These are phyloP conservation scores for Ophion ventricosus DNA, from an alignment of 2,888 invertebrate species.

Conservation along the genomic window DNA sequence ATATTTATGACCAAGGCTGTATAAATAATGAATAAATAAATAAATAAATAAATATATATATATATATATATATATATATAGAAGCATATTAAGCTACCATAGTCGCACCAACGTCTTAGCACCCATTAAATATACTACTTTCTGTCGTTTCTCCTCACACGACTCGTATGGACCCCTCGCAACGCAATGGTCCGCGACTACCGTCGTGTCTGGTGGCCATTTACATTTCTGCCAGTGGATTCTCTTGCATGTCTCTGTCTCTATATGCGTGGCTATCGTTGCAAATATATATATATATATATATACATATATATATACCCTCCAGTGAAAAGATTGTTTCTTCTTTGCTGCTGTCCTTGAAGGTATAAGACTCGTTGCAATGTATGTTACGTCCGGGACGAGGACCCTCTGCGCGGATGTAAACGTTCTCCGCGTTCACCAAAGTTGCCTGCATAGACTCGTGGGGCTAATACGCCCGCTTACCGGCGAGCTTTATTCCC, in stretches of 20 bases:
- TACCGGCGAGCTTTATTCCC: neutral
- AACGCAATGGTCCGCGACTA: slow-evolving; percentile 41
- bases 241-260: slow-evolving; percentile 28
- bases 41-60: neutral
- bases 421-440: slow-evolving; percentile 10
- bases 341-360: slow-evolving; percentile 43
- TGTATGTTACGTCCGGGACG: slow-evolving; percentile 17
- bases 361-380: slow-evolving; percentile 2
- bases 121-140: slow-evolving; percentile 59
- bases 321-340: slow-evolving; percentile 44
- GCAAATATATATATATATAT: neutral
- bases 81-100: slow-evolving; percentile 37
- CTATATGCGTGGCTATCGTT: slow-evolving; percentile 19
- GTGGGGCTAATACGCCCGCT: neutral
- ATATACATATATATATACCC: neutral
- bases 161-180: slow-evolving; percentile 31
- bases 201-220: slow-evolving; percentile 58
- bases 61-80: neutral
- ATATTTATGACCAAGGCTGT: too few species aligned
- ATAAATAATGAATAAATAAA: neutral
- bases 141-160: slow-evolving; percentile 54
- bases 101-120: slow-evolving; percentile 44
- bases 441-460: neutral
- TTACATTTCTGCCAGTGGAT: slow-evolving; percentile 59
- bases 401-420: slow-evolving; percentile 24